These are phyloP conservation scores for Tenebrio molitor DNA, from an alignment of 1,140 invertebrate species.

Conservation along the genomic window DNA sequence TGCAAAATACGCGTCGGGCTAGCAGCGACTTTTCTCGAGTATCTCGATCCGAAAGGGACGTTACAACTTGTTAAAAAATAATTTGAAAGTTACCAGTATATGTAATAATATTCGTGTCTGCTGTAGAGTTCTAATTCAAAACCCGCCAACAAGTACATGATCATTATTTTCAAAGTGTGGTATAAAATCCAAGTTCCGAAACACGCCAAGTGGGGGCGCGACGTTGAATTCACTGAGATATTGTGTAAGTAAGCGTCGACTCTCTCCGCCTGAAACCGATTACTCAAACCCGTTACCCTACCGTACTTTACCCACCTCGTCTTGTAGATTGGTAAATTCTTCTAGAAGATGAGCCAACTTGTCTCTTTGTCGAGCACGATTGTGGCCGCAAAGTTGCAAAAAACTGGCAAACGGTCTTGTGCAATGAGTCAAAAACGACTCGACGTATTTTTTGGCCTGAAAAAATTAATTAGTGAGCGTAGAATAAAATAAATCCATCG, in stretches of 20 bases:
- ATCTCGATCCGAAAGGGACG: too few species aligned
- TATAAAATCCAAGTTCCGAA: constrained; percentile 97
- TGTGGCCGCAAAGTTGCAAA: constrained; percentile 94
- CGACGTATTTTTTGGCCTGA: constrained; percentile 87
- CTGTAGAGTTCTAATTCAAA: constrained; percentile 97
- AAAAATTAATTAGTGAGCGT: constrained; percentile 51
- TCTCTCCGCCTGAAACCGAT: constrained; percentile 82
- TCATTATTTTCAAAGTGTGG: constrained; percentile 96
- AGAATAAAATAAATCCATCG: too few species aligned
- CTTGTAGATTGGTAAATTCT: constrained; percentile 92
- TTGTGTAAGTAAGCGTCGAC: constrained; percentile 89
- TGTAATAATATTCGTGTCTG: constrained; percentile 96
- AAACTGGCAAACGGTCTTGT: constrained; percentile 89
- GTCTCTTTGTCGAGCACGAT: constrained; percentile 93
- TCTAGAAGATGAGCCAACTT: constrained; percentile 91
- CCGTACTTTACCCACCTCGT: constrained; percentile 89
- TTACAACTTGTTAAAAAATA: not conserved
- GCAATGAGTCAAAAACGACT: constrained; percentile 90
- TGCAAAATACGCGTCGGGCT: too few species aligned
- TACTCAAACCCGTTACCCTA: too few species aligned
- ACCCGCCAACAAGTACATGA: constrained; percentile 93
- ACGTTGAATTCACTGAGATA: constrained; percentile 77
- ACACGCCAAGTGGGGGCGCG: constrained; percentile 84
- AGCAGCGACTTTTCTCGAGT: too few species aligned
- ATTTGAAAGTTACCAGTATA: constrained; percentile 83